Base-by-base conservation (phyloP, 1,140 invertebrate species). In the Globodera ellingtonae region DNA sequence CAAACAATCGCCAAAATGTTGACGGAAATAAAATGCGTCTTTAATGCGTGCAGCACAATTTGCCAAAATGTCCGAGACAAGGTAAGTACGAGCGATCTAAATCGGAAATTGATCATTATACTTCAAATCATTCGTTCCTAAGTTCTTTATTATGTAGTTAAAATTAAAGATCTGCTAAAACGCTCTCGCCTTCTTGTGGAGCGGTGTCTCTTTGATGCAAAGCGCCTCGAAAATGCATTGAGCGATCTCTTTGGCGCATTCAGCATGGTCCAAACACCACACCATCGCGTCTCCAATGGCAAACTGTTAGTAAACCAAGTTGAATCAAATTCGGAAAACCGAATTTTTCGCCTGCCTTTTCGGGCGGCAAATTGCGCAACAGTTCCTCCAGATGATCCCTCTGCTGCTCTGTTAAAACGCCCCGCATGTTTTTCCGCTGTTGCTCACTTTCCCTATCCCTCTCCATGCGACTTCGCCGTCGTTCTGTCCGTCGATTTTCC, bases 231-330 rank as follows among this genome's bases (percentile, higher is more conserved):
- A 91, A 79, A 99, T 93, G 89, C 94, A 96, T 82, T 95, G 94
- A 71, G 95, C 94, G 78, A 99, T 95, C 91, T 99, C 97, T 88
- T 96, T 94, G 24, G 94, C 94, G 71, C 95, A 95, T 90, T 98
- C 96, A 35, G 96, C 95, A 91, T 99, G 97, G 89, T 99, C 96
- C 78, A 99, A 94, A 90, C 96, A 98, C 92, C 97, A 99, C 44
- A 98, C 94, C 97, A 99, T 99, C 0, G 94, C 94, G 90, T 98
- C 95, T 18, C 94, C 95, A 79, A 98, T 93, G 48, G 79, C 50
- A 47, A 47, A 66, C 75, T 77, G 47, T n/a, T n/a, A n/a, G n/a
- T 24, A 76, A 9, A 21, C 24, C 8, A 66, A 76, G 3, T 3
- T 2, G 35, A 35, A 35, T 35, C 35, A 35, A 35, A 13, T 35